Conservation (phyloP, 2,113 vertebrate genomes). For the Sapajus apella region DNA sequence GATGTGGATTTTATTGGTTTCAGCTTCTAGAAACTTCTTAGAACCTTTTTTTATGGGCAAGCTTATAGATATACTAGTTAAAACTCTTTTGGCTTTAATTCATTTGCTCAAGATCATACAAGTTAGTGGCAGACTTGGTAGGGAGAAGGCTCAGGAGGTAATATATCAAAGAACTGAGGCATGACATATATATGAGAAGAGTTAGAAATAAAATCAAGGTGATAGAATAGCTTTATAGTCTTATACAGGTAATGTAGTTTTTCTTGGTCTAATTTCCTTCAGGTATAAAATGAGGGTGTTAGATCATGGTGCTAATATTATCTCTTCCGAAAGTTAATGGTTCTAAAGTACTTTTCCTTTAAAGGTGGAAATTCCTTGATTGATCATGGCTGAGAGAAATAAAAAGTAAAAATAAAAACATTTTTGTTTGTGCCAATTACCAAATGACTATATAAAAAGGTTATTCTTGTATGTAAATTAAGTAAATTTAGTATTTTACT, state of each 20-base stretch:
- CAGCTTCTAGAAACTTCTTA: neutral
- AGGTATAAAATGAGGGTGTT: neutral
- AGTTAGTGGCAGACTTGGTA: neutral
- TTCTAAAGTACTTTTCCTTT: neutral
- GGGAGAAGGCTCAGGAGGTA: neutral
- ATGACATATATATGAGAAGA: neutral
- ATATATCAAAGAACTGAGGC: neutral
- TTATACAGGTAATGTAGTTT: neutral
- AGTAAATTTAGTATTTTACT: neutral
- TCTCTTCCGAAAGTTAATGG: neutral
- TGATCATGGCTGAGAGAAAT: no score
- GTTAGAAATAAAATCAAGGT: neutral
- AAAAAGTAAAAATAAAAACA: neutral
- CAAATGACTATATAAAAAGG: neutral
- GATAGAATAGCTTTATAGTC: neutral
- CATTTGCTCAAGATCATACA: neutral
- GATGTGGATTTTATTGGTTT: neutral
- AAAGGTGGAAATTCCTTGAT: neutral
- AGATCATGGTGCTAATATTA: neutral
- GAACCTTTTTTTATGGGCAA: neutral
- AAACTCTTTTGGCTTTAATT: neutral
- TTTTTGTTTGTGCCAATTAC: conserved; percentile 4
- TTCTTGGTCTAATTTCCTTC: neutral
- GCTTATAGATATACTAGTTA: neutral
- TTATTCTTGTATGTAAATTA: neutral